Conservation (phyloP, 2,888 invertebrate genomes). For the Drosophila multiciliata region DNA sequence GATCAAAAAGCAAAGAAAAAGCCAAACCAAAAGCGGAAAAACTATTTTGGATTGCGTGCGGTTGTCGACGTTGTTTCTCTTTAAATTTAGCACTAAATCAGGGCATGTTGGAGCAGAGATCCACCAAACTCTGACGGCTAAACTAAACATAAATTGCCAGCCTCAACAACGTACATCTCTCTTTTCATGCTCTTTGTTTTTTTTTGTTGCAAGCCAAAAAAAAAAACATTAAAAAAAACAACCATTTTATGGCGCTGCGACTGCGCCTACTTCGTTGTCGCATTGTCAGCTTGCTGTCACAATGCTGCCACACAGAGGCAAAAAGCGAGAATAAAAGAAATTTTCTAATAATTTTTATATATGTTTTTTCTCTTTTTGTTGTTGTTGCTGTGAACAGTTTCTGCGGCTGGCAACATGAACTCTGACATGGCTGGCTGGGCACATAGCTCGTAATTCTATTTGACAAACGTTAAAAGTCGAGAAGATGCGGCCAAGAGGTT, state of each 20-base stretch:
- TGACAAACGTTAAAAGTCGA: conserved; percentile 56
- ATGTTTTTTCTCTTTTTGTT: conserved; percentile 26
- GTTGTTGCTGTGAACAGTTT: conserved; percentile 24
- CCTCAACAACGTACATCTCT: conserved; percentile 45
- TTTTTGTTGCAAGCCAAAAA: conserved; percentile 2
- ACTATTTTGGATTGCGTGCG: conserved; percentile 49
- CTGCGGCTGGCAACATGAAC: conserved; percentile 74
- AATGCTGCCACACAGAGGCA: conserved; percentile 22
- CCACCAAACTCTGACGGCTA: conserved; percentile 53
- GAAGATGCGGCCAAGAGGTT: conserved; percentile 29
- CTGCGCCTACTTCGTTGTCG: conserved; percentile 62
- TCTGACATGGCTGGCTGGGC: conserved; percentile 61
- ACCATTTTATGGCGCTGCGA: conserved; percentile 60
- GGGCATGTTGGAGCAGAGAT: conserved; percentile 64
- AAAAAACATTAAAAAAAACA: conserved; percentile 10
- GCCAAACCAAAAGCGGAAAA: conserved; percentile 13
- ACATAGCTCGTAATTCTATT: conserved; percentile 60
- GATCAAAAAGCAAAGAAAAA: conserved; percentile 1
- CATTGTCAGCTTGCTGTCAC: conserved; percentile 59
- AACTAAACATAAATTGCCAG: conserved; percentile 72
- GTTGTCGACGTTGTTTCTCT: conserved; percentile 23
- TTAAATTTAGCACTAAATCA: conserved; percentile 82
- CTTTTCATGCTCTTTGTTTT: neutral
- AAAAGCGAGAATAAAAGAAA: conserved; percentile 42
- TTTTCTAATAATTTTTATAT: conserved; percentile 66